phyloP scores from a whole-genome alignment of 2,113 vertebrate species.

The Paratilapia polleni region DNA sequence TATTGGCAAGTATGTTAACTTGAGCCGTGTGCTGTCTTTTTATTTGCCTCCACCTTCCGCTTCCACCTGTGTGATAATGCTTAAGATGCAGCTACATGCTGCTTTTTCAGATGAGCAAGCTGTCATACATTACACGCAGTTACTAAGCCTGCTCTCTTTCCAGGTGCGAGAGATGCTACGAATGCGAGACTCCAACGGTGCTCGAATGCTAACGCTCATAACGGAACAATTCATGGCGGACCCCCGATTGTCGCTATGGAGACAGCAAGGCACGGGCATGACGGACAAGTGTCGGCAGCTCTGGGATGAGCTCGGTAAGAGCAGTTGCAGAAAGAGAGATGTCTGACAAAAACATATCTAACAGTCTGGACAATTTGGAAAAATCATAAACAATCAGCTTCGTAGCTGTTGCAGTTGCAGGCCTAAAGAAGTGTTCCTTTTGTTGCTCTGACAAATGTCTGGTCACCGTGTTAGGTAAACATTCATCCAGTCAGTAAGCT shows the following conservation, averaged over 20 bases:
- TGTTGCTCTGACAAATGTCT: conserved; percentile 13
- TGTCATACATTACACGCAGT: background rate
- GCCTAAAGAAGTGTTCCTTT: background rate
- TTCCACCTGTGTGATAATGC: background rate
- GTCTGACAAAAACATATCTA: background rate
- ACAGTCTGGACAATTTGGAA: background rate
- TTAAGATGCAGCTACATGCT: background rate
- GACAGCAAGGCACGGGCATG: conserved; percentile 97
- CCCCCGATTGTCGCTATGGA: conserved; percentile 95
- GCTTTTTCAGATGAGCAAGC: background rate
- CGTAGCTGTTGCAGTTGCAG: background rate
- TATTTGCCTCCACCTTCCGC: background rate
- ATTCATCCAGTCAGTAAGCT: conserved; percentile 31
- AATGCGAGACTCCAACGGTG: conserved; percentile 98
- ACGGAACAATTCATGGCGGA: conserved; percentile 99
- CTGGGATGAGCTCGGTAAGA: conserved; percentile 94
- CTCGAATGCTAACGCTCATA: conserved; percentile 96
- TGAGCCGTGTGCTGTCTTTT: background rate
- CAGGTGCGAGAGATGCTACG: conserved; percentile 98
- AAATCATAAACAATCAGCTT: background rate
- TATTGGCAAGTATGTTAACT: background rate
- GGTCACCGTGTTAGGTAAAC: conserved; percentile 36
- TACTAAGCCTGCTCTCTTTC: conserved; percentile 36
- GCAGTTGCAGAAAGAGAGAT: background rate
- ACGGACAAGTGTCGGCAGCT: conserved; percentile 98